Evolutionary conservation across 2,113 vertebrate genomes (phyloP).

Genomic region (Mus spicilegus): DNA sequence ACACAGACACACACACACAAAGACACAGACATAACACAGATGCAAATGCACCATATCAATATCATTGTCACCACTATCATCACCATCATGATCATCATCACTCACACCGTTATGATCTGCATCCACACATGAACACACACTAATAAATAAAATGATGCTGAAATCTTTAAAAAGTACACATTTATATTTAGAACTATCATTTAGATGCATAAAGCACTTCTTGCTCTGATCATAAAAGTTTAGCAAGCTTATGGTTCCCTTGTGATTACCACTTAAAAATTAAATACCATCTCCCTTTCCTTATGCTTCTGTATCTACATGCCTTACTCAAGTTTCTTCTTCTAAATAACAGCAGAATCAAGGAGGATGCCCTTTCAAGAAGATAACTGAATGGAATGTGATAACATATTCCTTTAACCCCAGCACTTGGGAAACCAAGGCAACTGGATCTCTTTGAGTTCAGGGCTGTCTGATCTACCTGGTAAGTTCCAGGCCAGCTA

Average conservation of each 20-base stretch:
- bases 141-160: neutral
- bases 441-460: neutral
- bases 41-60: neutral
- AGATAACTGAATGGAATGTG: neutral
- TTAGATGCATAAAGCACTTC: neutral
- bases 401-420: neutral
- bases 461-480: neutral
- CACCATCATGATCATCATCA: neutral
- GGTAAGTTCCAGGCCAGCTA: neutral
- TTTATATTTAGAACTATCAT: neutral
- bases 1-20: no score
- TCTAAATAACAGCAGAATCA: neutral
- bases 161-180: neutral
- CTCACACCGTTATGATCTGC: neutral
- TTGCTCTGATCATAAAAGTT: neutral
- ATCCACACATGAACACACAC: neutral
- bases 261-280: neutral
- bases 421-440: neutral
- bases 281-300: neutral
- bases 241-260: neutral
- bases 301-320: neutral
- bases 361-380: neutral
- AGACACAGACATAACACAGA: neutral
- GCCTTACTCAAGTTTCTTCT: constrained; percentile 21
- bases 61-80: neutral